phyloP scores from a whole-genome alignment of 2,797 vertebrate species.

The Coregonus suidteri region DNA sequence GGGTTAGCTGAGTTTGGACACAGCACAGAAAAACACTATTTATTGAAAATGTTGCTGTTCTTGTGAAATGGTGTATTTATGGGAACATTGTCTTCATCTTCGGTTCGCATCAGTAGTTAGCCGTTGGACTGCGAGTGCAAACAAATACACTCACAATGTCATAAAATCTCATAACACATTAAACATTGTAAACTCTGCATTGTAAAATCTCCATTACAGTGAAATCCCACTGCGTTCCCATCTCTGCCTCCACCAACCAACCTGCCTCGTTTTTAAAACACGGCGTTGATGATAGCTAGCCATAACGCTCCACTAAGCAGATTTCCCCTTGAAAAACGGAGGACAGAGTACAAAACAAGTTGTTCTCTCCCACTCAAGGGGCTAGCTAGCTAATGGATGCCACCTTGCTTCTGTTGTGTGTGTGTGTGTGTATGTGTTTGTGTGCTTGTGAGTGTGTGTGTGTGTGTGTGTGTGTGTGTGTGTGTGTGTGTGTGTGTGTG shows the following conservation, averaged over 20 bases:
- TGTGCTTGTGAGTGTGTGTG: not conserved
- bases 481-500: too few species aligned
- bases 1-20: too few species aligned
- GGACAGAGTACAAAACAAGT: conserved; percentile 64
- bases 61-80: too few species aligned
- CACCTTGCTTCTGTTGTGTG: not conserved
- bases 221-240: not conserved
- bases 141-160: not conserved
- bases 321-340: conserved; percentile 36
- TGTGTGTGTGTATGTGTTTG: too few species aligned
- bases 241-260: conserved; percentile 6
- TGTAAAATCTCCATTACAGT: not conserved
- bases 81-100: not conserved
- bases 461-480: not conserved
- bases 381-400: conserved; percentile 55
- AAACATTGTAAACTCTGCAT: not conserved
- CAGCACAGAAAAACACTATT: too few species aligned
- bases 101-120: not conserved
- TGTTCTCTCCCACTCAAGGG: conserved; percentile 67
- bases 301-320: conserved; percentile 65
- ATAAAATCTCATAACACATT: not conserved
- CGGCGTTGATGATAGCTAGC: conserved; percentile 35
- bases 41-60: too few species aligned
- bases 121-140: not conserved
- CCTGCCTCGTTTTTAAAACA: conserved; percentile 40